A percentile compares a stretch with the other conserved stretches of the same genome.
Evolutionary conservation across 2,113 vertebrate genomes (phyloP).

Genomic region (Nymphicus hollandicus): DNA sequence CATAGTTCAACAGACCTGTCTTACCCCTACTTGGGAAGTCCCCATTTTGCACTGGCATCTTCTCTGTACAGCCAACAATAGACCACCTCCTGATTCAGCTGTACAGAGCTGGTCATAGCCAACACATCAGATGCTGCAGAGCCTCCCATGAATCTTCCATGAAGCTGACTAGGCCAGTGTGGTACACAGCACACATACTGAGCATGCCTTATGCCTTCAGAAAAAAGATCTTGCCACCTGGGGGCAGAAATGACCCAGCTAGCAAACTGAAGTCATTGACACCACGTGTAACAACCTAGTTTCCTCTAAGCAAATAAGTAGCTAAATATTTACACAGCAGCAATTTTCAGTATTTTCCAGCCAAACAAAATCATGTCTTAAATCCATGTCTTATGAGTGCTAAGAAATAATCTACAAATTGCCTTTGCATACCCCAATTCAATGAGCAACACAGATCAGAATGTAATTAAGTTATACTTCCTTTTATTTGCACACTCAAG

Average conservation of each 20-base stretch:
- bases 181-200: background rate
- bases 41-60: no score
- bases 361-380: background rate
- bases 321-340: background rate
- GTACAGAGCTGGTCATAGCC: background rate
- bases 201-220: background rate
- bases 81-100: background rate
- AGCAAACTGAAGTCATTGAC: background rate
- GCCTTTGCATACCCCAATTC: background rate
- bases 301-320: background rate
- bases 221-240: background rate
- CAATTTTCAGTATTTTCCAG: background rate
- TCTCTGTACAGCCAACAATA: accelerated
- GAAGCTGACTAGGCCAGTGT: background rate
- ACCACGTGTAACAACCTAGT: background rate
- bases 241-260: background rate
- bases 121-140: accelerated
- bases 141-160: background rate
- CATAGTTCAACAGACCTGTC: background rate
- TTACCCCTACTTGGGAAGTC: accelerated
- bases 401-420: conserved; percentile 6
- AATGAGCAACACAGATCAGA: background rate
- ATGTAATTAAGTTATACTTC: conserved; percentile 9
- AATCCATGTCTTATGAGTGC: background rate
- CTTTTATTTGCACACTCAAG: background rate